Evolutionary conservation across 2,888 invertebrate species (phyloP), one percentile per base, ranked within the genome.

Genomic region (Celastrina argiolus): DNA sequence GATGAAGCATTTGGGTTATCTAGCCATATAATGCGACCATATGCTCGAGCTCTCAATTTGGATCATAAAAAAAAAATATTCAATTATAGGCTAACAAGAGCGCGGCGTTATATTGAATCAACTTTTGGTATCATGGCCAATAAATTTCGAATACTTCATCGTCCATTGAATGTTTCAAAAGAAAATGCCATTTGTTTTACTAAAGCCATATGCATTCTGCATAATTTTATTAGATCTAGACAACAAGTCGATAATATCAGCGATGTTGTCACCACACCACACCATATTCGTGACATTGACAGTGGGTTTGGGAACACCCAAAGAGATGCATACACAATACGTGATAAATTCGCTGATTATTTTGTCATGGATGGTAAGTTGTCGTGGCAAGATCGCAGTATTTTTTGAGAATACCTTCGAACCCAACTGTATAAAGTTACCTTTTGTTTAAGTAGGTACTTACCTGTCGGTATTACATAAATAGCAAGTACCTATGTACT

Each of bases 331-430:
- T 69, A 67, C 67, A 69, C 70, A 70, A 65, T 70, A 71, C 71
- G 71, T 63, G 71, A 72, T 72, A 66, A 69, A 18, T 72, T 70
- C 66, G 69, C 70, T 42, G 69, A 71, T 70, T 70, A 71, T 66
- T 71, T 71, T 64, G 68, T 68, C 26, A 56, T 69, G 68, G 67
- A 72, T 31, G 71, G 71, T 45, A 51, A 71, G 68, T 26, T 71
- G 65, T 70, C 70, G 56, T 70, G 71, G 71, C 70, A 71, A 71
- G 70, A 71, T 71, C 68, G 70, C 66, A 66, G 70, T 71, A 70
- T 70, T 70, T 71, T 56, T 70, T 71, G 66, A 68, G 39, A 41
- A 41, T 41, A 41, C 39, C 39, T 41, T 41, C 39, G 39, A 41
- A 41, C 39, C 39, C 39, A 41, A 41, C 39, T 41, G 39, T 41